A percentile compares a stretch with the other conserved stretches of the same genome.
Conservation (phyloP, 2,113 vertebrate genomes). For the Lepisosteus osseus region DNA sequence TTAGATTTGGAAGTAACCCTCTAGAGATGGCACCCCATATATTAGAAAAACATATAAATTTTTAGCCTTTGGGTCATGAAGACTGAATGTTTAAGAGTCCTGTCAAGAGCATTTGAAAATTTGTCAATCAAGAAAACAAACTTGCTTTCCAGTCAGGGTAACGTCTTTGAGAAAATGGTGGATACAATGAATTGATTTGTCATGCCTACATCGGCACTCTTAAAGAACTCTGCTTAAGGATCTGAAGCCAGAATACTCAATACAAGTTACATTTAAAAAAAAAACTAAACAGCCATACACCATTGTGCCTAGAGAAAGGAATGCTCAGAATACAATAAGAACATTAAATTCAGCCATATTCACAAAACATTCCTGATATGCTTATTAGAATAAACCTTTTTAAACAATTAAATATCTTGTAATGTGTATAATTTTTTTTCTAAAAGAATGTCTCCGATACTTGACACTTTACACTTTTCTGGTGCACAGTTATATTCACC, state of each 20-base stretch:
- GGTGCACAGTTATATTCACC: too few species aligned
- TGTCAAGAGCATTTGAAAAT: not conserved
- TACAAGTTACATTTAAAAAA: too few species aligned
- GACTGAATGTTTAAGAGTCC: not conserved
- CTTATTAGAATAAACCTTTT: too few species aligned
- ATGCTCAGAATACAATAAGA: not conserved
- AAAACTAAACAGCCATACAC: not conserved
- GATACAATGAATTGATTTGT: not conserved
- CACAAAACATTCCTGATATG: too few species aligned
- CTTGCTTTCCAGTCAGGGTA: not conserved
- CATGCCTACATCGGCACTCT: not conserved
- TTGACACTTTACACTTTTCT: too few species aligned
- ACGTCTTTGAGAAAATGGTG: not conserved
- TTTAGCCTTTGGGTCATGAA: not conserved
- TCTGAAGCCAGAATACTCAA: too few species aligned
- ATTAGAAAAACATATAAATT: too few species aligned
- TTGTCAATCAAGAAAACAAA: not conserved
- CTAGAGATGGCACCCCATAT: too few species aligned
- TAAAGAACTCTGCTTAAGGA: not conserved
- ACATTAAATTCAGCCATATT: too few species aligned
- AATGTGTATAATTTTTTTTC: too few species aligned
- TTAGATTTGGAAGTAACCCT: too few species aligned
- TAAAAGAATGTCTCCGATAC: too few species aligned
- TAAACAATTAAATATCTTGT: not conserved
- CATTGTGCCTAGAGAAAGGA: slow-evolving; percentile 4